phyloP scores from a whole-genome alignment of 2,888 invertebrate species.

The Tetanocera ferruginea region DNA sequence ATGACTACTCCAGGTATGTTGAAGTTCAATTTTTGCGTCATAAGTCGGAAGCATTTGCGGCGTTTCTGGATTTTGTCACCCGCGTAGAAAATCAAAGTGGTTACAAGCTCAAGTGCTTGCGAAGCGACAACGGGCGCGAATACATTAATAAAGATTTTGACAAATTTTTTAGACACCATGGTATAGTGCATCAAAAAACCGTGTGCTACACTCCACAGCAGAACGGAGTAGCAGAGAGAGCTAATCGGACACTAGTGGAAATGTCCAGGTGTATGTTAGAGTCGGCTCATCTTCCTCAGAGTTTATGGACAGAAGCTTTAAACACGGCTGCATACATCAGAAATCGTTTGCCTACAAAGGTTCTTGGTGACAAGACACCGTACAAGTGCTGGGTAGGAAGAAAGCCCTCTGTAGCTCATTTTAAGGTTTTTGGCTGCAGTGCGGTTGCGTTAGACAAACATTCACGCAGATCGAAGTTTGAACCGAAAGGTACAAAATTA shows the following conservation, averaged over 20 bases:
- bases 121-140: not conserved
- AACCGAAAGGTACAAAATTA: not conserved
- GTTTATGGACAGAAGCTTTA: conserved; percentile 47
- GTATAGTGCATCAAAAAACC: not conserved
- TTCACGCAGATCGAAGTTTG: not conserved
- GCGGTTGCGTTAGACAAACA: not conserved
- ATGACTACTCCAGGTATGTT: conserved; percentile 40
- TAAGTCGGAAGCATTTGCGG: conserved; percentile 35
- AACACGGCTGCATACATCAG: conserved; percentile 47
- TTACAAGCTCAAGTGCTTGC: not conserved
- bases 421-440: conserved; percentile 43
- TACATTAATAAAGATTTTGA: not conserved
- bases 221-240: not conserved
- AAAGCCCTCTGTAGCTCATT: conserved; percentile 44
- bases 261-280: not conserved
- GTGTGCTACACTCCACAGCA: not conserved
- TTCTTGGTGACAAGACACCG: conserved; percentile 42
- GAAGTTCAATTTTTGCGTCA: conserved; percentile 23
- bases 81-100: conserved; percentile 17
- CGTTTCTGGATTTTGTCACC: conserved; percentile 24
- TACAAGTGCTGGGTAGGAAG: conserved; percentile 45
- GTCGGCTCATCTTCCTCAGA: not conserved
- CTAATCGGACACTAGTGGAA: not conserved
- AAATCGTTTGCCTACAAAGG: conserved; percentile 46
- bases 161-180: not conserved